Conservation (phyloP, 2,888 invertebrate species). For the Hypomecis atomaria region DNA sequence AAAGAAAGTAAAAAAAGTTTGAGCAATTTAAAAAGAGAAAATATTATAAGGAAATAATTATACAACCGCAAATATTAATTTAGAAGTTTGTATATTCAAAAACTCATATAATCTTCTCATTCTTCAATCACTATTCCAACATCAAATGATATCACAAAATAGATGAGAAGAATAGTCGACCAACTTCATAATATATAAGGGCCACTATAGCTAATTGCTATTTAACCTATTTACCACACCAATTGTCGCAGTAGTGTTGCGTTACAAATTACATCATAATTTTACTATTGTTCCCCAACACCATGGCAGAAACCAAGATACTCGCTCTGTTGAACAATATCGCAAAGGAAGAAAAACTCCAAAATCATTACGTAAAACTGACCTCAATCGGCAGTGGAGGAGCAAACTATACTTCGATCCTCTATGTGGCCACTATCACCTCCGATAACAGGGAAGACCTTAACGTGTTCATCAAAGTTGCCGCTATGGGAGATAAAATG, state of each 20-base stretch:
- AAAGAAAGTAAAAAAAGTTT: too few relatives aligned
- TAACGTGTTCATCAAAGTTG: slow-evolving; percentile 61
- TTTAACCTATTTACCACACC: too few relatives aligned
- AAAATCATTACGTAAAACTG: slow-evolving; percentile 46
- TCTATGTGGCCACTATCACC: slow-evolving; percentile 50
- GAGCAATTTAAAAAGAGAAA: too few relatives aligned
- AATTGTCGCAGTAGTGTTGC: too few relatives aligned
- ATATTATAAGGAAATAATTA: too few relatives aligned
- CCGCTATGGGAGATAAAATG: slow-evolving; percentile 42
- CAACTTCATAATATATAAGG: too few relatives aligned
- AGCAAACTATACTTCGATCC: slow-evolving; percentile 61
- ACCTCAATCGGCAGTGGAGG: slow-evolving; percentile 55
- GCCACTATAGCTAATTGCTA: too few relatives aligned
- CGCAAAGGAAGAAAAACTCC: slow-evolving; percentile 49
- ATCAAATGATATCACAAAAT: too few relatives aligned
- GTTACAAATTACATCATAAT: too few relatives aligned
- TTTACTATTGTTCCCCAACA: background rate
- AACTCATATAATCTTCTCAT: background rate
- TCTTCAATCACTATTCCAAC: too few relatives aligned
- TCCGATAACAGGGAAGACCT: slow-evolving; percentile 47
- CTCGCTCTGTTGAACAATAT: slow-evolving; percentile 48
- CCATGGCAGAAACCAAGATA: slow-evolving; percentile 53
- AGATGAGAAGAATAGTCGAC: too few relatives aligned
- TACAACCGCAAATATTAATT: too few relatives aligned
- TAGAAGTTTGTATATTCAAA: background rate